Conservation (phyloP, 2,888 invertebrate genomes). For the Drosophila pseudotalamancana region DNA sequence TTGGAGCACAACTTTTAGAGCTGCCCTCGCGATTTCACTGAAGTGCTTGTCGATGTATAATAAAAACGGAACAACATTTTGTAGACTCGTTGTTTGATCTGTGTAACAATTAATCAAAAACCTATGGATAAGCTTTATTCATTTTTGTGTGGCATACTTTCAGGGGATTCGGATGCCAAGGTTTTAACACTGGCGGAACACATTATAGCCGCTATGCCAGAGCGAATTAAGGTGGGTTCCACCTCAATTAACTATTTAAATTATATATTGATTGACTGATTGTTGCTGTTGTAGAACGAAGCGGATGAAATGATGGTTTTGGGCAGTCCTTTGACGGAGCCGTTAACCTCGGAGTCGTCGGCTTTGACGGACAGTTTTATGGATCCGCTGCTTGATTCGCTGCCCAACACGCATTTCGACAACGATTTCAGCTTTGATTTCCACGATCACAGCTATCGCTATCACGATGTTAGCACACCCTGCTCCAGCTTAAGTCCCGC, state of each 20-base stretch:
- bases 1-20: slow-evolving; percentile 2
- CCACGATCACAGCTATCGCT: slow-evolving; percentile 92
- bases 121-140: no score
- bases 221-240: slow-evolving; percentile 94
- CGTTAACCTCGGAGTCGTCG: slow-evolving; percentile 84
- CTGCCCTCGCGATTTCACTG: slow-evolving; percentile 20
- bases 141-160: slow-evolving; percentile 78
- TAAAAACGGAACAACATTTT: slow-evolving; percentile 33
- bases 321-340: slow-evolving; percentile 86
- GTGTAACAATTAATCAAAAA: no score
- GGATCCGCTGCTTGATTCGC: slow-evolving; percentile 90
- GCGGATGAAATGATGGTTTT: slow-evolving; percentile 89
- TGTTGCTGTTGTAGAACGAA: slow-evolving; percentile 87
- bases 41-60: slow-evolving; percentile 58
- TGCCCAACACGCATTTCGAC: slow-evolving; percentile 87
- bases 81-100: slow-evolving; percentile 46
- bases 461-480: slow-evolving; percentile 91
- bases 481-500: slow-evolving; percentile 93
- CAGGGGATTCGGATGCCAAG: slow-evolving; percentile 96
- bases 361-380: slow-evolving; percentile 89
- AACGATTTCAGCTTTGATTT: slow-evolving; percentile 92
- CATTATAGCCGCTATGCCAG: slow-evolving; percentile 99
- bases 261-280: not conserved
- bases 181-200: slow-evolving; percentile 97
- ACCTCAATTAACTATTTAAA: no score